phyloP scores from a whole-genome alignment of 2,888 invertebrate genomes.

The Uloborus plumipes region DNA sequence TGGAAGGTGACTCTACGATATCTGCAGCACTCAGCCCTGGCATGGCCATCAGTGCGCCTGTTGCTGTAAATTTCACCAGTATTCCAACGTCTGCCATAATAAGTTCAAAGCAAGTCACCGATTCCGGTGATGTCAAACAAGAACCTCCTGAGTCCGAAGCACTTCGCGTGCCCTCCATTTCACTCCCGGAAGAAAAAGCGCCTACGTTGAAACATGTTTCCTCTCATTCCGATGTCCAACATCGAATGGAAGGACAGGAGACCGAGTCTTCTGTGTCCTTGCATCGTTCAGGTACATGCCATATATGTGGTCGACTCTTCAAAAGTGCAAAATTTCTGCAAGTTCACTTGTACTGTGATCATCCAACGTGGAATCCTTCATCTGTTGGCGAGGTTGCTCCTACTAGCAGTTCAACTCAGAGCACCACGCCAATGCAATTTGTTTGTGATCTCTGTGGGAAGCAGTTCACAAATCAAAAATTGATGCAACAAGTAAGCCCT shows the following conservation, averaged over 20 bases:
- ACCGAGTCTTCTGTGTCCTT: constrained; percentile 38
- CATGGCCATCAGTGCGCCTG: constrained; percentile 24
- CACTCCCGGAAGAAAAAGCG: constrained; percentile 29
- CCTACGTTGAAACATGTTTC: constrained; percentile 27
- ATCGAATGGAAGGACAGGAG: constrained; percentile 28
- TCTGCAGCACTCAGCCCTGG: constrained; percentile 28
- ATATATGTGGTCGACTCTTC: constrained; percentile 68
- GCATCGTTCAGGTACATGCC: constrained; percentile 67
- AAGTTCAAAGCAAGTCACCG: constrained; percentile 26
- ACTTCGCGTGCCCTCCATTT: constrained; percentile 21
- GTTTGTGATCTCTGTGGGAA: constrained; percentile 67
- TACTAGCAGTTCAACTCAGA: constrained; percentile 40
- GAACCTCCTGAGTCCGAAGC: constrained; percentile 35
- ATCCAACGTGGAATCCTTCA: constrained; percentile 63
- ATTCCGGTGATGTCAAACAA: constrained; percentile 35
- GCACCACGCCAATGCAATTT: constrained; percentile 11
- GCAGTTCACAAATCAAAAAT: constrained; percentile 64
- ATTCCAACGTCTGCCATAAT: constrained; percentile 32
- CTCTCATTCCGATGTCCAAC: constrained; percentile 15
- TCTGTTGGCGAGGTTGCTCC: constrained; percentile 35
- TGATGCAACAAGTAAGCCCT: constrained; percentile 66
- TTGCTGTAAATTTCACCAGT: constrained; percentile 32
- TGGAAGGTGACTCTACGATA: constrained; percentile 24
- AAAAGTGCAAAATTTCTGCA: constrained; percentile 68
- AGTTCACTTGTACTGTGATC: constrained; percentile 69